These are phyloP conservation scores for Porites cylindrica DNA, from an alignment of 92 coral and sea anemone genomes.

Conservation along the genomic window DNA sequence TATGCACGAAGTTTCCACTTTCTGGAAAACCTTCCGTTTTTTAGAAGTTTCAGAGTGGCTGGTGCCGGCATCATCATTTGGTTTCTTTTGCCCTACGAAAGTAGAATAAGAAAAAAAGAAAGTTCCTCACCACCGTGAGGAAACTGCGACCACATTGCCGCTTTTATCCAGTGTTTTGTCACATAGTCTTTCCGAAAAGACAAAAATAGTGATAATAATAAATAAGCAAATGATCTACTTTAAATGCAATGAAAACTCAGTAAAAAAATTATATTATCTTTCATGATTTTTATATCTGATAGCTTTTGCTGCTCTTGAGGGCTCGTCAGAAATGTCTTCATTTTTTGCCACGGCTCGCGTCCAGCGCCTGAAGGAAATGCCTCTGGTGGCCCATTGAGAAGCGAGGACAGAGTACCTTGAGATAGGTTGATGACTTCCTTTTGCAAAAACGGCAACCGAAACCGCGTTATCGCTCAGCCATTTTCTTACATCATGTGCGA, in stretches of 20 bases:
- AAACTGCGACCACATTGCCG: background rate
- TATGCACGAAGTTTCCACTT: slow-evolving; percentile 15
- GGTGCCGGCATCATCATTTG: slow-evolving; percentile 15
- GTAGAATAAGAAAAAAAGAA: background rate
- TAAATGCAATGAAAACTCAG: no score
- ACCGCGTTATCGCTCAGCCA: slow-evolving; percentile 26
- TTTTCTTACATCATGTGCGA: slow-evolving; percentile 7
- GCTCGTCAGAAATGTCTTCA: slow-evolving; percentile 29
- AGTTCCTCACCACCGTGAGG: slow-evolving; percentile 18
- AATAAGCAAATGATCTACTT: slow-evolving; percentile 11
- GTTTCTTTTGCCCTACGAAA: slow-evolving; percentile 3
- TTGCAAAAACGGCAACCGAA: slow-evolving; percentile 29
- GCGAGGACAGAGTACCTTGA: slow-evolving; percentile 32
- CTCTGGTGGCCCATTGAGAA: background rate
- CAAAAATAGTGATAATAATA: background rate
- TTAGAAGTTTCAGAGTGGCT: slow-evolving; percentile 17
- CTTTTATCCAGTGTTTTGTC: slow-evolving; percentile 15
- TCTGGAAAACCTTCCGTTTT: slow-evolving; percentile 26
- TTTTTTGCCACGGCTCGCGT: slow-evolving; percentile 29
- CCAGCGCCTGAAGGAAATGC: slow-evolving; percentile 23
- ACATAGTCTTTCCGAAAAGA: background rate
- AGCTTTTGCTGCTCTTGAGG: slow-evolving; percentile 24
- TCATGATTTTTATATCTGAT: slow-evolving; percentile 6
- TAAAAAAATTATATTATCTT: slow-evolving; percentile 14
- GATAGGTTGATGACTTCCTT: slow-evolving; percentile 24